phyloP scores from a whole-genome alignment of 2,113 vertebrate species.

The Thermophis baileyi region DNA sequence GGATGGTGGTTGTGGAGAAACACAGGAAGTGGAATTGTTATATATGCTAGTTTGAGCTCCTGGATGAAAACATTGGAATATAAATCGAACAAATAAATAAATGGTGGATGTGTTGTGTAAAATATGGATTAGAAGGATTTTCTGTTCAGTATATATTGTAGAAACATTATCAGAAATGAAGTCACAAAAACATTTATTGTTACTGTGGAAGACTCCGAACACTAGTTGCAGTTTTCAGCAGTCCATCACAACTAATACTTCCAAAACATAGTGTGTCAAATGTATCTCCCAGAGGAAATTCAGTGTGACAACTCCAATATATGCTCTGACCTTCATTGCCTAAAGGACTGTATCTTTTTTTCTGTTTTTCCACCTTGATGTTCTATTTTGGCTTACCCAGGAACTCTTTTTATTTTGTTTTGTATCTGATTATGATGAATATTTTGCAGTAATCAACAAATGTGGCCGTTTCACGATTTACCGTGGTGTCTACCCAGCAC shows the following conservation, averaged over 20 bases:
- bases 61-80: neutral
- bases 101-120: neutral
- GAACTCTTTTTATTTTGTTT: neutral
- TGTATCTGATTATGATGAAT: neutral
- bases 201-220: conserved; percentile 27
- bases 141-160: neutral
- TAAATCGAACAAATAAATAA: neutral
- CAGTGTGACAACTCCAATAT: conserved; percentile 64
- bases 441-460: neutral
- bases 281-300: conserved; percentile 60
- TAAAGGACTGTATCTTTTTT: conserved; percentile 43
- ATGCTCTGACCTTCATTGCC: conserved; percentile 60
- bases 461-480: neutral
- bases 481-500: neutral
- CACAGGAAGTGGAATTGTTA: neutral
- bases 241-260: conserved; percentile 44
- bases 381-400: neutral
- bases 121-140: conserved; percentile 5
- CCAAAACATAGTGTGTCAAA: conserved; percentile 55
- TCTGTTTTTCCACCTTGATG: conserved; percentile 27
- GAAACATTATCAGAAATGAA: conserved; percentile 37
- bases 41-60: neutral
- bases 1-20: neutral
- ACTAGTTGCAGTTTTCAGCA: conserved; percentile 20
- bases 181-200: conserved; percentile 31